Conservation (phyloP, 2,113 vertebrate species). For the Ornithorhynchus anatinus region DNA sequence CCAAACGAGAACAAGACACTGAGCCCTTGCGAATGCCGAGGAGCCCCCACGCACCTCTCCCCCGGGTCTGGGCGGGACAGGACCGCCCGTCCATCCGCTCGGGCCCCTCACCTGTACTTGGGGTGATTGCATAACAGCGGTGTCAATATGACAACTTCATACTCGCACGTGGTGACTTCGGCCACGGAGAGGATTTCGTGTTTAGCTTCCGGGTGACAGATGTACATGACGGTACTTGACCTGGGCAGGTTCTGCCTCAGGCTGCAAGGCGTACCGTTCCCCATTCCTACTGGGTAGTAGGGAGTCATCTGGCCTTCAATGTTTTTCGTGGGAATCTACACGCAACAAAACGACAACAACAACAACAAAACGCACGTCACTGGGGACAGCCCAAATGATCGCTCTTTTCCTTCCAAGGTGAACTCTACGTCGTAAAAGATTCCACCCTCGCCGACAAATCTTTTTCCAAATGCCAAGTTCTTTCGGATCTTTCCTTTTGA, state of each 20-base stretch:
- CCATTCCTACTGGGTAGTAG: constrained; percentile 90
- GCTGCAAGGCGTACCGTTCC: constrained; percentile 91
- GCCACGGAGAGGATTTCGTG: constrained; percentile 96
- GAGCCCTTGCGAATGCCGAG: background rate
- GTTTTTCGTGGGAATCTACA: constrained; percentile 87
- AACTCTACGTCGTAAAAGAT: too few relatives aligned
- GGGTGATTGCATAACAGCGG: constrained; percentile 94
- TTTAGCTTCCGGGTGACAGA: constrained; percentile 97
- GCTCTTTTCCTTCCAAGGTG: too few relatives aligned
- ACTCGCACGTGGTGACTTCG: constrained; percentile 96
- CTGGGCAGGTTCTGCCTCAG: constrained; percentile 88
- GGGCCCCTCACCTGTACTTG: constrained; percentile 85
- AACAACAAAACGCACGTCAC: constrained; percentile 28
- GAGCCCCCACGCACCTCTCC: too few relatives aligned
- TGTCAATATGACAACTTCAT: constrained; percentile 95
- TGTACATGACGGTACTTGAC: constrained; percentile 87
- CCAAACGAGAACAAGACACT: constrained; percentile 13
- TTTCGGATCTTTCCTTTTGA: too few relatives aligned
- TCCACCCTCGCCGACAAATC: too few relatives aligned
- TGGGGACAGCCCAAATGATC: too few relatives aligned
- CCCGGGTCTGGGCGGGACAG: background rate
- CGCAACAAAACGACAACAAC: constrained; percentile 13
- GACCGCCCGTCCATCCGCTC: background rate
- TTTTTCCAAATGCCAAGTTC: too few relatives aligned
- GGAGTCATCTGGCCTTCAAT: constrained; percentile 97